Evolutionary conservation across 2,113 vertebrate species (phyloP), one percentile per base, ranked within the genome.

Genomic region (Amphiprion percula): DNA sequence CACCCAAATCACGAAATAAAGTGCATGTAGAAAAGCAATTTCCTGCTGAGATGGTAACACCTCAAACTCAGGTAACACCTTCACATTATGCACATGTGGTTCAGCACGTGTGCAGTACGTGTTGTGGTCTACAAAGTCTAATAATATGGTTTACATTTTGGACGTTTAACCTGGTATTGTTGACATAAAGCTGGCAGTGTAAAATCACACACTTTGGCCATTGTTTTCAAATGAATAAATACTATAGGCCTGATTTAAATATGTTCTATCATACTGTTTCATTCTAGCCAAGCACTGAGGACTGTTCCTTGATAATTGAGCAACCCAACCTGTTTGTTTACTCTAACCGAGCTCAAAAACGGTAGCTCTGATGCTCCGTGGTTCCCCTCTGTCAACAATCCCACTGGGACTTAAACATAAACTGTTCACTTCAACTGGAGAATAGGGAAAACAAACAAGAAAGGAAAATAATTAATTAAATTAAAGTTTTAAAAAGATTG

Each of bases 21-120:
- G 52, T 46, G 60, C 61, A 67, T 74, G 64, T n/a, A 81, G 79
- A 88, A 84, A 84, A 87, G 80, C 78, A 88, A 90, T 87, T 90
- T 90, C 91, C 90, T 87, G 86, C 82, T 44, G 47, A 28, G 74
- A 37, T 12, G 44, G 24, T 47, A 69, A 83, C 90, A 83, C 83
- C 84, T 90, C 52, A 39, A 60, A 79, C 74, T 75, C 79, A 76
- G 69, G 77, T 79, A 80, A 88, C 85, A 87, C 83, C 80, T 89
- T 61, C 0, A 24, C 49, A 59, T 78, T 47, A 67, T 23, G 44
- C 50, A 60, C 17, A 55, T 72, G 61, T 77, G 70, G 10, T 54
- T 65, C 19, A 17, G n/a, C 30, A 7, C 14, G 75, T 68, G 68
- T 73, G 56, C 64, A 61, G 58, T 41, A 47, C 26, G 58, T 12